A percentile compares a stretch with the other conserved stretches of the same genome.
These are phyloP conservation scores for Graptemys geographica DNA, from an alignment of 2,797 vertebrate species.

Conservation along the genomic window DNA sequence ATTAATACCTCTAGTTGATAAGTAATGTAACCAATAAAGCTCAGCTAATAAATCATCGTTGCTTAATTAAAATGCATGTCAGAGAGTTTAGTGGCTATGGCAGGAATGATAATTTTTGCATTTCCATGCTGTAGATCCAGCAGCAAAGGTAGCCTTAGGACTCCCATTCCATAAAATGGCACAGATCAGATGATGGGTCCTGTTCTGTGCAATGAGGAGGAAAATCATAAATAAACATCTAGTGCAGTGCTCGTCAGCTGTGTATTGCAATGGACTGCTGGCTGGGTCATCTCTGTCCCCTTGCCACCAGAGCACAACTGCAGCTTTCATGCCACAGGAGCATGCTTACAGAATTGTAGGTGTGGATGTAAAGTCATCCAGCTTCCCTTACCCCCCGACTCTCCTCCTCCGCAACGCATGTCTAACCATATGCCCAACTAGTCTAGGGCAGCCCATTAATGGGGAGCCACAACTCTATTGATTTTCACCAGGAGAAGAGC, in stretches of 20 bases:
- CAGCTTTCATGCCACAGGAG: not conserved
- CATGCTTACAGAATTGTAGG: fast-evolving
- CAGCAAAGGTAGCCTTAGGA: not conserved
- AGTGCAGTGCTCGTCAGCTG: not conserved
- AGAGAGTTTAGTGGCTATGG: not conserved
- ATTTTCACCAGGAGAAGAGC: not conserved
- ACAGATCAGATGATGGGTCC: fast-evolving
- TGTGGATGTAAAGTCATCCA: fast-evolving
- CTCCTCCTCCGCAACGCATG: not conserved
- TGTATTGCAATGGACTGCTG: not conserved
- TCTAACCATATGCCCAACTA: not conserved
- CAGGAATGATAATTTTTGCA: not conserved
- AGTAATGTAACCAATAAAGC: constrained; percentile 49
- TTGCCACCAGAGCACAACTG: not conserved
- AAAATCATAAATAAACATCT: not conserved
- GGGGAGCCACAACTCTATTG: not conserved
- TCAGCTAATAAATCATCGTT: constrained; percentile 56
- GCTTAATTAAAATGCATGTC: constrained; percentile 21
- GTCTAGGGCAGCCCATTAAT: not conserved
- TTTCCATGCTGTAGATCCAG: not conserved
- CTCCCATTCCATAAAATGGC: not conserved
- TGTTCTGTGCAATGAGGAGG: not conserved
- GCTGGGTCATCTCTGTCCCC: not conserved
- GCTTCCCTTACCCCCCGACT: not conserved
- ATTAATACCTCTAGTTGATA: constrained; percentile 35